Base-by-base conservation (phyloP, 2,888 invertebrate genomes). In the Scaeva pyrastri region DNA sequence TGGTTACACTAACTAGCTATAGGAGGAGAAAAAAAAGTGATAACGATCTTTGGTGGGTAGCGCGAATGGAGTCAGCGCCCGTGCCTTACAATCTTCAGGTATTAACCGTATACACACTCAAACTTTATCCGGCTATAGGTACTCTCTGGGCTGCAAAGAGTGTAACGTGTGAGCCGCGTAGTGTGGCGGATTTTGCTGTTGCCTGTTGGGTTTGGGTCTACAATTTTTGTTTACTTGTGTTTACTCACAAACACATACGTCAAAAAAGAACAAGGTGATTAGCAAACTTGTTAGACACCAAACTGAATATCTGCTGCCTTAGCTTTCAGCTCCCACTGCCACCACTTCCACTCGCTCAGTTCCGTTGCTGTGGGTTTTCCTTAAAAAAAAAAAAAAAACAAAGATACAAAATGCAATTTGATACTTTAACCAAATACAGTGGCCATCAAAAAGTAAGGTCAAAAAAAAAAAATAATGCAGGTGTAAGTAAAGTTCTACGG, bases 241-340 rank as follows among this genome's bases (percentile, higher is more conserved):
- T 72, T 70, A 68, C 62, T 72, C 66, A 81, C 76, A 68, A 52
- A 76, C 45, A 80, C 81, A 85, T 62, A 41, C 36, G 73, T 56
- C n/a, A 60, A 21, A 41, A 55, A 62, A 77, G 76, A 81, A 81
- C 85, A 85, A 85, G 85, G 81, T 85, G 85, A 81, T 85, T 85
- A 85, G 85, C 85, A 85, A 85, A 85, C 85, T 85, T 85, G 85
- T 85, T 85, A 85, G 85, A 81, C 85, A 85, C 85, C 76, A 85
- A 85, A 85, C 76, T 81, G 56, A 85, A 64, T 85, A 68, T 72
- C 75, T 73, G 76, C 84, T 56, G 76, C 80, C 55, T 48, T 48
- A 68, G 48, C 36, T 68, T 68, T 48, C 39, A 52, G 50, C 52
- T 76, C 85, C 85, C 78, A 78, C 71, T 73, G 72, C 76, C 81